Evolutionary conservation across 2,888 invertebrate species (phyloP).

Genomic region (Lagria hirta): DNA sequence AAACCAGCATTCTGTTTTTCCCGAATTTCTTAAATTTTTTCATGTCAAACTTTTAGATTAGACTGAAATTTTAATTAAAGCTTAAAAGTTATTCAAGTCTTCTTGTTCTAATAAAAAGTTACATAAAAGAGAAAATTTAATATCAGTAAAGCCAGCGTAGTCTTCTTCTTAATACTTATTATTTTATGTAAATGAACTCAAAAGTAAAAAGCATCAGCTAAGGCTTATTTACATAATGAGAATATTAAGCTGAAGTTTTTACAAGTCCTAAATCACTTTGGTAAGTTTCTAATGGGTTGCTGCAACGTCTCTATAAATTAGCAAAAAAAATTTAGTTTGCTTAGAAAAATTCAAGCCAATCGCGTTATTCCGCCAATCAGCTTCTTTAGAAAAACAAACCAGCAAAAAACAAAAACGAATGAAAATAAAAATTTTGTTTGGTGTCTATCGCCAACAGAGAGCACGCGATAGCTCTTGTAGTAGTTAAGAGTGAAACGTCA

Average conservation of each 20-base stretch:
- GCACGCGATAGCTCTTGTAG: slow-evolving; percentile 6
- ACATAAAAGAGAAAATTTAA: slow-evolving; percentile 35
- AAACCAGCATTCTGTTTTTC: too few species aligned
- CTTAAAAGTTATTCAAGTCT: not conserved
- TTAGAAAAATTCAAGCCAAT: slow-evolving; percentile 13
- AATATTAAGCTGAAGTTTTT: slow-evolving; percentile 36
- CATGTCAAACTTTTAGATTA: too few species aligned
- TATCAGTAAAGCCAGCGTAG: slow-evolving; percentile 27
- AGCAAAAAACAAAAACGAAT: slow-evolving; percentile 16
- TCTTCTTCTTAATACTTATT: slow-evolving; percentile 37
- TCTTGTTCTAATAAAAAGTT: slow-evolving; percentile 31
- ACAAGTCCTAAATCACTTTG: slow-evolving; percentile 22
- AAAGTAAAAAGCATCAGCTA: slow-evolving; percentile 41
- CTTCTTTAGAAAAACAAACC: slow-evolving; percentile 6
- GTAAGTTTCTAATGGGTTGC: slow-evolving; percentile 19
- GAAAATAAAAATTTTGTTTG: slow-evolving; percentile 10
- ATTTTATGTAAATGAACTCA: slow-evolving; percentile 40
- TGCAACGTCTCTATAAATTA: slow-evolving; percentile 11
- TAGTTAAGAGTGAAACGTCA: slow-evolving; percentile 27
- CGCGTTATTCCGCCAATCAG: slow-evolving; percentile 10
- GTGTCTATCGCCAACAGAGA: slow-evolving; percentile 2
- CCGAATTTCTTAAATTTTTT: too few species aligned
- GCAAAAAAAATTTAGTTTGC: slow-evolving; percentile 2
- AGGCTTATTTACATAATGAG: slow-evolving; percentile 40
- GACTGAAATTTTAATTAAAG: slow-evolving; percentile 3